Percentiles rank a stretch among this genome's conserved stretches.
Conservation (phyloP, 1,140 invertebrate species). For the Anoplolepis gracilipes region DNA sequence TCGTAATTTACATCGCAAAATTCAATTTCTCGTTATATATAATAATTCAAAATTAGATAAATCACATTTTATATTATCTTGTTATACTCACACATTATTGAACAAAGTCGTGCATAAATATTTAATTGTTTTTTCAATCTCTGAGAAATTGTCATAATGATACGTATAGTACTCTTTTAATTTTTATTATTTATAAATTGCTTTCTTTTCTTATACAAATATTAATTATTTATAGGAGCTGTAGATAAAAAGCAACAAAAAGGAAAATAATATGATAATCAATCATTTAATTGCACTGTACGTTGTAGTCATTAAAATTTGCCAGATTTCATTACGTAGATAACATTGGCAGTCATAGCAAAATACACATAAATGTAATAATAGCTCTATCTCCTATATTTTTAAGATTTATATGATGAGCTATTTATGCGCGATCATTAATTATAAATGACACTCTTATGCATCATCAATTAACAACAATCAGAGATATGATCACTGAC, state of each 20-base stretch:
- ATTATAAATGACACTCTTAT: not conserved
- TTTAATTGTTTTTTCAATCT: slow-evolving; percentile 3
- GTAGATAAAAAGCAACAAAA: not conserved
- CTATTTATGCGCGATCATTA: not conserved
- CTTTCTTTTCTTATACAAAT: slow-evolving; percentile 2
- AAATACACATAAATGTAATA: not conserved
- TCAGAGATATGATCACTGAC: not conserved
- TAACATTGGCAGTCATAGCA: not conserved
- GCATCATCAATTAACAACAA: not conserved
- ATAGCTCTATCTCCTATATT: not conserved
- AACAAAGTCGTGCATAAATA: slow-evolving; percentile 24
- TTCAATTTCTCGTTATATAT: not conserved
- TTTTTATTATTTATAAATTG: slow-evolving; percentile 23
- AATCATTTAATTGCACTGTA: not conserved
- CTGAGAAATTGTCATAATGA: not conserved
- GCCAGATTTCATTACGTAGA: not conserved
- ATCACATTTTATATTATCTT: too few relatives aligned
- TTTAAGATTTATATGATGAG: not conserved
- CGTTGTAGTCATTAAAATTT: not conserved
- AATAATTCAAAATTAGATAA: too few relatives aligned
- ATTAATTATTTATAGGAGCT: not conserved
- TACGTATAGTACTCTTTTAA: not conserved
- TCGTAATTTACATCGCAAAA: slow-evolving; percentile 7
- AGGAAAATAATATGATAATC: not conserved
- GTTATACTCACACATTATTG: not conserved